These are phyloP conservation scores for Tinamus guttatus DNA, from an alignment of 2,113 vertebrate genomes.

Conservation along the genomic window DNA sequence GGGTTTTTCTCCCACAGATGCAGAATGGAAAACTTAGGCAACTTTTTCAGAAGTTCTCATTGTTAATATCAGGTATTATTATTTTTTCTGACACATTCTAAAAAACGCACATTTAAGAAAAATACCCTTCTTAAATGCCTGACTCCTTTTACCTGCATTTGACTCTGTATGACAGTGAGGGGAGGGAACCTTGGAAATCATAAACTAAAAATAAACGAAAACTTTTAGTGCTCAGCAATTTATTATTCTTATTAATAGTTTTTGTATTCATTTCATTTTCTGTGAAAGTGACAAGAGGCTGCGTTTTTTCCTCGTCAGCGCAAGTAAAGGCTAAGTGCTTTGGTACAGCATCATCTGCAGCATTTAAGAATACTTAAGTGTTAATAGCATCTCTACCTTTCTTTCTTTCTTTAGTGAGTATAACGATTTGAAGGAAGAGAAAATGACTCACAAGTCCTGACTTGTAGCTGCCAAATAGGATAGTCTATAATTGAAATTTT, in stretches of 20 bases:
- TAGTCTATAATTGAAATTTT: constrained; percentile 4
- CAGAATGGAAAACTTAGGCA: background rate
- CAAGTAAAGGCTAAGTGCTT: background rate
- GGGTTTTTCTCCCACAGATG: background rate
- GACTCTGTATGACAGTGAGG: background rate
- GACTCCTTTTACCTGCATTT: accelerated
- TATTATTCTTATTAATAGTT: background rate
- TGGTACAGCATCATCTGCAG: background rate
- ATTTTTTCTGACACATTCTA: background rate
- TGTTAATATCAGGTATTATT: background rate
- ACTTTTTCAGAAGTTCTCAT: background rate
- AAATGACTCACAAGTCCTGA: background rate
- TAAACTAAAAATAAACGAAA: background rate
- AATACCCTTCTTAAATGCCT: background rate
- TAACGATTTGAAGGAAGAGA: background rate
- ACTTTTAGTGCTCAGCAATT: background rate
- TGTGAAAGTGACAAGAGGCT: background rate
- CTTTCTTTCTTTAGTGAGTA: background rate
- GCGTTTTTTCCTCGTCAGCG: background rate
- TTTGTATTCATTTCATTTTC: background rate
- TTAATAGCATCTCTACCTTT: background rate
- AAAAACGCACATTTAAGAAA: background rate
- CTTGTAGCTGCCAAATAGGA: constrained; percentile 19
- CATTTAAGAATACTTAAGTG: background rate
- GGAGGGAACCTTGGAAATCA: background rate